These are phyloP conservation scores for Anagrus nilaparvatae DNA, from an alignment of 1,140 invertebrate genomes.

Conservation along the genomic window DNA sequence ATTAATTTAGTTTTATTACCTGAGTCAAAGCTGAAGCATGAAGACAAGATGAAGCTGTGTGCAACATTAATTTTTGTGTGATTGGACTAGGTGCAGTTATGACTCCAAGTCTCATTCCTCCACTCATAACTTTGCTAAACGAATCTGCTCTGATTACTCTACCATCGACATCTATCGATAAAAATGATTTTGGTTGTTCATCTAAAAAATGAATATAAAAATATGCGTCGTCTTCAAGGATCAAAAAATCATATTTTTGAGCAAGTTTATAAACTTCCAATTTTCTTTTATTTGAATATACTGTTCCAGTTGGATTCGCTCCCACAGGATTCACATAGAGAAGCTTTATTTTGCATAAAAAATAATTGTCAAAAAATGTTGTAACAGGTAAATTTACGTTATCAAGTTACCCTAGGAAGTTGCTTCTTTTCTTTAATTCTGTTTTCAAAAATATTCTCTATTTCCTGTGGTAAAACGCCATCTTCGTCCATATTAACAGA, in stretches of 20 bases:
- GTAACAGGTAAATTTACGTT: conserved; percentile 3
- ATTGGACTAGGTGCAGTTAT: conserved; percentile 43
- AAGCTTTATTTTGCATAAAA: conserved; percentile 33
- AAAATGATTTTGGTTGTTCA: conserved; percentile 43
- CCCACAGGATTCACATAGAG: conserved; percentile 53
- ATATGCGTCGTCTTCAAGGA: conserved; percentile 57
- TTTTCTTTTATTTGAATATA: conserved; percentile 41
- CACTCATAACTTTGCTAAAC: conserved; percentile 53
- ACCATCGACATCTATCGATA: conserved; percentile 52
- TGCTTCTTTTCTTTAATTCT: conserved; percentile 16
- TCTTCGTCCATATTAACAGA: conserved; percentile 32
- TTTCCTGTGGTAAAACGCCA: conserved; percentile 31
- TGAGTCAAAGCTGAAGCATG: conserved; percentile 50
- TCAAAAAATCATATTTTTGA: conserved; percentile 49
- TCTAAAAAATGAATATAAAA: conserved; percentile 49
- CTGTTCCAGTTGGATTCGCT: conserved; percentile 49
- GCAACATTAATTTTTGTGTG: conserved; percentile 34
- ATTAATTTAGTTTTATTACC: conserved; percentile 32
- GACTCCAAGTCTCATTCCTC: conserved; percentile 44
- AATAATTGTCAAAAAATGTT: neutral
- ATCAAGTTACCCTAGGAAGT: conserved; percentile 31
- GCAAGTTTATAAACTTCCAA: conserved; percentile 48
- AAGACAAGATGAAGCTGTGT: conserved; percentile 44
- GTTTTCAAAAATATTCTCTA: conserved; percentile 26
- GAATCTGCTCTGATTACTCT: conserved; percentile 54